Conservation (phyloP, 2,113 vertebrate species). For the Xenus cinereus region DNA sequence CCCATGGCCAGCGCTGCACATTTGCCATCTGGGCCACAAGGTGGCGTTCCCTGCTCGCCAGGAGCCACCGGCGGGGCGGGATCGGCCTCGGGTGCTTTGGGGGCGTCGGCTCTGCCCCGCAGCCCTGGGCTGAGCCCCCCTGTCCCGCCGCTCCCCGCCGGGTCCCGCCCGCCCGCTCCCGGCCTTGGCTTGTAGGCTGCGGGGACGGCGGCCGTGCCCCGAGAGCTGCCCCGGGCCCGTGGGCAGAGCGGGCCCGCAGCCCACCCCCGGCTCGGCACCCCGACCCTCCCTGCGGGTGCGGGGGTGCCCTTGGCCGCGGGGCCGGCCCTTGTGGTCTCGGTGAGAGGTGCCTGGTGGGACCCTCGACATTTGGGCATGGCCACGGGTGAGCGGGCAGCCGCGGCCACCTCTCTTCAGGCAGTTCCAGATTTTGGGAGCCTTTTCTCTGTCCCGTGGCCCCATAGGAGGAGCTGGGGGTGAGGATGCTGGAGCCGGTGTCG, state of each 20-base stretch:
- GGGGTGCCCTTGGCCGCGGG: fast-evolving
- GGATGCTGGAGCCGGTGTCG: fast-evolving
- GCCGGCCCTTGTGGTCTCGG: fast-evolving
- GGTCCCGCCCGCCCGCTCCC: not conserved
- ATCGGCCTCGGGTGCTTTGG: not conserved
- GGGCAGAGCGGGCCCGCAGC: not conserved
- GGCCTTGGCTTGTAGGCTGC: not conserved
- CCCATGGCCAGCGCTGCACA: not conserved
- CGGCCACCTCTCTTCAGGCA: not conserved
- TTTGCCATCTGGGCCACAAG: constrained; percentile 34
- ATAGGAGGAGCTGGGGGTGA: not conserved
- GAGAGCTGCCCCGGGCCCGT: fast-evolving
- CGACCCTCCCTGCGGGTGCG: not conserved
- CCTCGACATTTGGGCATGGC: fast-evolving
- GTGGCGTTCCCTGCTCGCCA: constrained; percentile 43
- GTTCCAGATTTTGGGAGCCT: fast-evolving
- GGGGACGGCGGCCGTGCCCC: not conserved
- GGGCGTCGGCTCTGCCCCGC: too few species aligned
- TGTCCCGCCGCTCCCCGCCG: not conserved
- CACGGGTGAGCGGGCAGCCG: fast-evolving
- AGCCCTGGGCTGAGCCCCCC: not conserved
- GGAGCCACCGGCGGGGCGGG: not conserved
- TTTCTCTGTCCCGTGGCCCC: not conserved
- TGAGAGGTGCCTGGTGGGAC: fast-evolving
- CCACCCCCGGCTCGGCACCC: not conserved